phyloP scores from a whole-genome alignment of 2,888 invertebrate genomes.

The Myopa testacea region DNA sequence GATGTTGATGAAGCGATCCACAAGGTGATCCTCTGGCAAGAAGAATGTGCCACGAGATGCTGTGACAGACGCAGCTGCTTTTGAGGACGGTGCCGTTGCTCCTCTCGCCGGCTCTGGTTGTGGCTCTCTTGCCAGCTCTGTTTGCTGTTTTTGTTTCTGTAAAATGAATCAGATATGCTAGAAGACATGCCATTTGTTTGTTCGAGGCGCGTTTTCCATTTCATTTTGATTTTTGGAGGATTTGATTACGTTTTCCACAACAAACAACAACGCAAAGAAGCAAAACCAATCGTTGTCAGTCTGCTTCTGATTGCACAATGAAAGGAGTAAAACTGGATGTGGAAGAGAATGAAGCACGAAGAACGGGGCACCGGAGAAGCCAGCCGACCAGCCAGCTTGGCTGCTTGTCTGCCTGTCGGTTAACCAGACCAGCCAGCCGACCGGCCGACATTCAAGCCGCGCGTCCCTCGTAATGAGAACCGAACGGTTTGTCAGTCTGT shows the following conservation, averaged over 20 bases:
- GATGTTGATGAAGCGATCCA: background rate
- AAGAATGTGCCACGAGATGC: constrained; percentile 48
- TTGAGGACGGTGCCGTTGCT: background rate
- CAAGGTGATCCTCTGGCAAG: constrained; percentile 26
- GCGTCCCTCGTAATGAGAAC: background rate
- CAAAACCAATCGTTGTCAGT: constrained; percentile 15
- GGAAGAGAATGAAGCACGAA: background rate
- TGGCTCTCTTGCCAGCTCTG: background rate
- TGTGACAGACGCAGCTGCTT: constrained; percentile 51
- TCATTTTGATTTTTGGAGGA: constrained; percentile 37
- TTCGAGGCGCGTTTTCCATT: constrained; percentile 34
- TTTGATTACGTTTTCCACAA: constrained; percentile 36
- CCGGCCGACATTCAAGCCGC: background rate
- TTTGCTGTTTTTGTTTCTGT: constrained; percentile 15
- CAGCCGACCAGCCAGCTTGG: background rate
- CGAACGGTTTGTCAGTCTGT: constrained; percentile 10
- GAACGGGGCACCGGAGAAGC: background rate
- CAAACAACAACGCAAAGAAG: background rate
- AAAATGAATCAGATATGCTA: background rate
- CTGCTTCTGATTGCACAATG: constrained; percentile 30
- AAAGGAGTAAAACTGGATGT: constrained; percentile 18
- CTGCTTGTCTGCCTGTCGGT: background rate
- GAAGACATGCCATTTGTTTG: background rate
- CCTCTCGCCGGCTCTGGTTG: background rate
- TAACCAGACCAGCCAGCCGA: background rate